phyloP scores from a whole-genome alignment of 2,888 invertebrate genomes.

The Patella ulyssiponensis region DNA sequence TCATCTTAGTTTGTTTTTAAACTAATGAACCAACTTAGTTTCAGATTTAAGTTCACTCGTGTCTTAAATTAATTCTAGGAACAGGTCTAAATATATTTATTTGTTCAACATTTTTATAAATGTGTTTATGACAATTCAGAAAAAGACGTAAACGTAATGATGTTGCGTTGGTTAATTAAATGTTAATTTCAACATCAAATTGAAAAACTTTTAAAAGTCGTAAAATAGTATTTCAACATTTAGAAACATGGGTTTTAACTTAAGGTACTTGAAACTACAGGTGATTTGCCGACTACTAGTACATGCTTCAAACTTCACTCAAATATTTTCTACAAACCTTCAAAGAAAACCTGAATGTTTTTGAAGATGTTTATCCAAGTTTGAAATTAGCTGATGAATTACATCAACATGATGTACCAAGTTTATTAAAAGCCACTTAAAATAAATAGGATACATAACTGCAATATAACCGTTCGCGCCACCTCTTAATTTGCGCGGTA shows the following conservation, averaged over 20 bases:
- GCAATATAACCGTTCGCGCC: constrained; percentile 5
- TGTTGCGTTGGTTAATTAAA: too few relatives aligned
- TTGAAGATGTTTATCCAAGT: constrained; percentile 7
- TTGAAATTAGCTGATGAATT: constrained; percentile 12
- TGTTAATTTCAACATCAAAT: too few relatives aligned
- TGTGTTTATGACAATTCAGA: too few relatives aligned
- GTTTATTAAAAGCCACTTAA: constrained; percentile 12
- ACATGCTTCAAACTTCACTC: constrained; percentile 5
- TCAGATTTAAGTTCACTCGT: too few relatives aligned
- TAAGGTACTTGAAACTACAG: background rate
- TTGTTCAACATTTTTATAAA: too few relatives aligned
- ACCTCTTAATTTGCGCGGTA: constrained; percentile 12
- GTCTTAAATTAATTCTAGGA: too few relatives aligned
- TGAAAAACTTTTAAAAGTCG: too few relatives aligned
- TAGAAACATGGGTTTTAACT: background rate
- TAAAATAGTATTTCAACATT: too few relatives aligned
- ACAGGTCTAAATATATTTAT: too few relatives aligned
- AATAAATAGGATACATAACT: constrained; percentile 12
- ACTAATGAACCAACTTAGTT: too few relatives aligned
- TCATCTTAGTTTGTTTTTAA: too few relatives aligned
- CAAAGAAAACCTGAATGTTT: constrained; percentile 9
- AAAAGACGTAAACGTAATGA: too few relatives aligned
- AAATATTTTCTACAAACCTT: constrained; percentile 4
- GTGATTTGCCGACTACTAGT: background rate
- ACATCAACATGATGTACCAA: constrained; percentile 11